Evolutionary conservation across 2,888 invertebrate genomes (phyloP).

Genomic region (Caenorhabditis macrosperma): DNA sequence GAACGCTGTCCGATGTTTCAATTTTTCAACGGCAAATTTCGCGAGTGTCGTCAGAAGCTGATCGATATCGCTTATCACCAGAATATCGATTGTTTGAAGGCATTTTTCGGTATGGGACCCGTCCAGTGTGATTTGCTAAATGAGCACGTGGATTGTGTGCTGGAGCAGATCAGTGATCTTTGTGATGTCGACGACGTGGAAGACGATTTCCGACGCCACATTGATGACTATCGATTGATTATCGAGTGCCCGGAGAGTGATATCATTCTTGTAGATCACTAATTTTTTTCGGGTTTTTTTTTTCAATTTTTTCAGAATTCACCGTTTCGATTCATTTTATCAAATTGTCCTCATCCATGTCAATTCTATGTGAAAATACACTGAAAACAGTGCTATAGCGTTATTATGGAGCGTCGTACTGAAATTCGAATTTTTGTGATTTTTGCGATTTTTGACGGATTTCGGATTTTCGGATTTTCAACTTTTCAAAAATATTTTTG

Average conservation of each 20-base stretch:
- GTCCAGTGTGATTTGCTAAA: not conserved
- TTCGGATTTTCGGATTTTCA: too few relatives aligned
- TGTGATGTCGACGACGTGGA: not conserved
- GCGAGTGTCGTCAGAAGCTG: not conserved
- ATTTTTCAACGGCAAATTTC: constrained; percentile 1
- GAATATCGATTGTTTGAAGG: not conserved
- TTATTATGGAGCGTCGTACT: too few relatives aligned
- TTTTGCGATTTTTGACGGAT: too few relatives aligned
- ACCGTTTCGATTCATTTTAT: too few relatives aligned
- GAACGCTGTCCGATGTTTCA: not conserved
- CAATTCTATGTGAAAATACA: too few relatives aligned
- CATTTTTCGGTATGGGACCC: not conserved
- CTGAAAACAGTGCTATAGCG: too few relatives aligned
- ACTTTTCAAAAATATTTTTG: too few relatives aligned
- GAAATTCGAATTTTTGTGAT: too few relatives aligned
- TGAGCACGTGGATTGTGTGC: not conserved
- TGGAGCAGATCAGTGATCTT: not conserved
- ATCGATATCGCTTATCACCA: not conserved
- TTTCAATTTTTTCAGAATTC: too few relatives aligned
- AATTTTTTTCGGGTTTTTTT: too few relatives aligned
- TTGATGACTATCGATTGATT: not conserved
- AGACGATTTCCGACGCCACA: not conserved
- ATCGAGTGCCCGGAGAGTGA: constrained; percentile 1
- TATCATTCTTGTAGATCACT: too few relatives aligned
- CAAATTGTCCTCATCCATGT: too few relatives aligned